These are phyloP conservation scores for Willisornis vidua DNA, from an alignment of 2,113 vertebrate species.

Conservation along the genomic window DNA sequence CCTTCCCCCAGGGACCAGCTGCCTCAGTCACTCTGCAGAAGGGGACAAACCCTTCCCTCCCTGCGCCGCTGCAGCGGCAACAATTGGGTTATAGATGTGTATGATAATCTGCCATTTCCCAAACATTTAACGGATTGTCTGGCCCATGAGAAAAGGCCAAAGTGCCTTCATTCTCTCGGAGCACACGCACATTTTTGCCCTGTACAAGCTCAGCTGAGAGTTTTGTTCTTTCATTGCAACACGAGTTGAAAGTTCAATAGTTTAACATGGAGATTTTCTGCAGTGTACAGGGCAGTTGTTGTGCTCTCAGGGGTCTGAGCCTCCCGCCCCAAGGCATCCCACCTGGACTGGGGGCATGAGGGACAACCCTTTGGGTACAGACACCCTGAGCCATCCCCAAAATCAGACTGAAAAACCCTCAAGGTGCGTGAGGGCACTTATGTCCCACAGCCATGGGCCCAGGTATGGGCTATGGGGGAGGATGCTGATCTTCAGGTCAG, in stretches of 20 bases:
- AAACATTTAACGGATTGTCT: constrained; percentile 56
- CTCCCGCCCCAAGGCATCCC: neutral
- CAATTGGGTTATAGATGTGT: constrained; percentile 52
- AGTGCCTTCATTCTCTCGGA: neutral
- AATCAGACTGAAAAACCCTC: neutral
- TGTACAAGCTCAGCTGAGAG: neutral
- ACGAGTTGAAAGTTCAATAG: neutral
- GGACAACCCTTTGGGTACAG: neutral
- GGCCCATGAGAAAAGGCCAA: constrained; percentile 46
- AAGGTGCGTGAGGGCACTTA: neutral
- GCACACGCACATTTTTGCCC: neutral
- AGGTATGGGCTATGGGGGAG: neutral
- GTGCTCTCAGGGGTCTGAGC: neutral
- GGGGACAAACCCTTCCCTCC: neutral
- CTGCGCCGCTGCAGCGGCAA: neutral
- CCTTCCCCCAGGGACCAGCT: neutral
- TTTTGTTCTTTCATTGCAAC: constrained; percentile 24
- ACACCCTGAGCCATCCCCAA: neutral
- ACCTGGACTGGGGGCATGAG: neutral
- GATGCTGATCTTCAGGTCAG: neutral
- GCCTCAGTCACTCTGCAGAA: neutral
- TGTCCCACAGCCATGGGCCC: neutral
- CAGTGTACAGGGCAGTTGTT: rapidly evolving
- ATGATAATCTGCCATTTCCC: constrained; percentile 71
- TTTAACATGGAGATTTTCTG: neutral